These are phyloP conservation scores for Oncorhynchus masou DNA, from an alignment of 2,113 vertebrate genomes.

Conservation along the genomic window DNA sequence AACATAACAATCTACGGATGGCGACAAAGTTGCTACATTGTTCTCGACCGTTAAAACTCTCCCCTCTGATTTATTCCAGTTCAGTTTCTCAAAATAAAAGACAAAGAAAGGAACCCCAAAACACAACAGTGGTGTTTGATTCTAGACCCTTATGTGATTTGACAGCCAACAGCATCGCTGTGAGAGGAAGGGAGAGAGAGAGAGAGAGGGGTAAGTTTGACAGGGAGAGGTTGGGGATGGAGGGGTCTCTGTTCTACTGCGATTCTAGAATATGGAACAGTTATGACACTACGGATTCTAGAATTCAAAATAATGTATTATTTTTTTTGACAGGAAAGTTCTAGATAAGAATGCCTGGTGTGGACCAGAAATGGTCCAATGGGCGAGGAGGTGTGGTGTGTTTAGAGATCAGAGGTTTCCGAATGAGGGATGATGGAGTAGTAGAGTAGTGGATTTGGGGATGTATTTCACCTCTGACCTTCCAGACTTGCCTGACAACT, in stretches of 20 bases:
- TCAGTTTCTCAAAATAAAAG: constrained; percentile 46
- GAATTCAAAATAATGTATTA: neutral
- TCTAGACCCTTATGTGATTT: constrained; percentile 21
- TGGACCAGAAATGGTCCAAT: neutral
- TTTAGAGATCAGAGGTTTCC: neutral
- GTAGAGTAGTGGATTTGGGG: neutral
- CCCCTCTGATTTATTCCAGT: constrained; percentile 7
- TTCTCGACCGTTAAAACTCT: constrained; percentile 45
- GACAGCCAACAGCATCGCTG: constrained; percentile 37
- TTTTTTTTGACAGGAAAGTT: constrained; percentile 1
- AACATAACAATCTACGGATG: constrained; percentile 38
- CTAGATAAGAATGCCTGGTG: neutral
- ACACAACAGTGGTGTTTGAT: constrained; percentile 25
- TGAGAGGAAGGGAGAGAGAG: constrained; percentile 6
- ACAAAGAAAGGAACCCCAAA: constrained; percentile 15
- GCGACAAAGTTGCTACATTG: constrained; percentile 72
- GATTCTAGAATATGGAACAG: constrained; percentile 20
- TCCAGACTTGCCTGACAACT: neutral
- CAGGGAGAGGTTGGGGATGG: neutral
- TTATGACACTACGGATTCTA: constrained; percentile 19
- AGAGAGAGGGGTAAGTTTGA: constrained; percentile 12
- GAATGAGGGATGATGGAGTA: neutral
- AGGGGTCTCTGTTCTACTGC: constrained; percentile 37
- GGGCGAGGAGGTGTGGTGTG: neutral
- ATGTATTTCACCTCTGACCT: neutral